These are phyloP conservation scores for Melanotaenia maccullochi DNA, from an alignment of 2,797 vertebrate species.

Conservation along the genomic window DNA sequence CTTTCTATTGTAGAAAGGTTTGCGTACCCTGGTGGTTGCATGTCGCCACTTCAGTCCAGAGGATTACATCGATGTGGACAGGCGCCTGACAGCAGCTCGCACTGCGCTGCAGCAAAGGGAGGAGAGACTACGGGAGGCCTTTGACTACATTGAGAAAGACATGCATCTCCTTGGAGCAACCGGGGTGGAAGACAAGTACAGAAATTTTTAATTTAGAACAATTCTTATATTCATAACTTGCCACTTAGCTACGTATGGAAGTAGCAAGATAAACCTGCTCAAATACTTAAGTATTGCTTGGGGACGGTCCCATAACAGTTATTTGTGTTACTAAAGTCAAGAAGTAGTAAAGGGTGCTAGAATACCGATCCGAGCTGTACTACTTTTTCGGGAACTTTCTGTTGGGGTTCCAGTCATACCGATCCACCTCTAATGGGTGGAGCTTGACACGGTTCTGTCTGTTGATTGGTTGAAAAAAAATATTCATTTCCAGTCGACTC, in stretches of 20 bases:
- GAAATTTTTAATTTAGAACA: background rate
- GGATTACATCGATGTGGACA: constrained; percentile 89
- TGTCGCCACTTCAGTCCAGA: constrained; percentile 90
- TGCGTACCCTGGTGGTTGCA: constrained; percentile 94
- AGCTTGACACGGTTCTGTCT: too few relatives aligned
- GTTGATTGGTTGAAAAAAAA: too few relatives aligned
- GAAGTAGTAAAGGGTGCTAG: background rate
- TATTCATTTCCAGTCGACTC: too few relatives aligned
- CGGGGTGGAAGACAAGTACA: constrained; percentile 97
- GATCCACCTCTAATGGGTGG: background rate
- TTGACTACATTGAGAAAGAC: constrained; percentile 92
- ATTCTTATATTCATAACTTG: background rate
- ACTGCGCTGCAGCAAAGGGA: constrained; percentile 95
- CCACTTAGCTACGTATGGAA: background rate
- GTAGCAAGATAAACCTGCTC: background rate
- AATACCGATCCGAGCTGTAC: background rate
- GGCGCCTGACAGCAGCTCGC: constrained; percentile 87
- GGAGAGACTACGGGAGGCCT: constrained; percentile 88
- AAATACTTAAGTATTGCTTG: background rate
- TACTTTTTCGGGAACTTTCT: too few relatives aligned
- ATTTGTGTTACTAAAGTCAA: background rate
- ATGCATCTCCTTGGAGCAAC: constrained; percentile 94
- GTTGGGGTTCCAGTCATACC: too few relatives aligned
- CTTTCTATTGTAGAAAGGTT: constrained; percentile 87
- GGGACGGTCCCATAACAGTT: background rate